Base-by-base conservation (phyloP, 2,797 vertebrate genomes). In the Pangasius macronema region DNA sequence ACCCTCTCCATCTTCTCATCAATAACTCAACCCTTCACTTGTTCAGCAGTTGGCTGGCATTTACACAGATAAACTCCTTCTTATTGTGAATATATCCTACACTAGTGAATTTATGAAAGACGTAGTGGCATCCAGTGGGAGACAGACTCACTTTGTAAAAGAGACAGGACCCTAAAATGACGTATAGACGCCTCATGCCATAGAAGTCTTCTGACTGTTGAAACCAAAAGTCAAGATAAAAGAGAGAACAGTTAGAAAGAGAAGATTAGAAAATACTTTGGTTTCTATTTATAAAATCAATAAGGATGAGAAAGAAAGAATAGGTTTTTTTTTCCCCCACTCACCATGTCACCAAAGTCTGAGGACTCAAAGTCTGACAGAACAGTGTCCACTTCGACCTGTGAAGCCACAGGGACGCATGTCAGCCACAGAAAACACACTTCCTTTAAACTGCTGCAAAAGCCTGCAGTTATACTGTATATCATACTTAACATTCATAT, bases 331-430 rank as follows among this genome's bases (percentile, higher is more conserved):
- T n/a, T 3, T 7, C 1, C 55, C 4, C 55, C 3, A 2, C 93
- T 95, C 93, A 99, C 98, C 97, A 99, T 96, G 93, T 99, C 98
- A 92, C 96, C 97, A 95, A 99, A 99, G 92, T 99, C 98, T 80
- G 97, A 97, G 0, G 98, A 97, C 92, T 99, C 98, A 88, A 99
- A 96, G 91, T 98, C 97, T 89, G 97, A 98, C 57, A 99, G 92
- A 46, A 96, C 95, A 0, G 96, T 96, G 85, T 99, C 97, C 88
- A 99, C 95, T 93, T 99, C 97, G 92, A 97, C 91, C 98, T 99
- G 92, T 88, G 93, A 92, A 67, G 53, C 83, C 39, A 92, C 83
- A 88, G 61, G 80, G 27, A 87, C 14, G 18, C 65, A 70, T 3
- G 22, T 82, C 22, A 82, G 36, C 11, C 24, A 42, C 80, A 82